Conservation (phyloP, 2,888 invertebrate genomes). For the Hylaea fasciaria region DNA sequence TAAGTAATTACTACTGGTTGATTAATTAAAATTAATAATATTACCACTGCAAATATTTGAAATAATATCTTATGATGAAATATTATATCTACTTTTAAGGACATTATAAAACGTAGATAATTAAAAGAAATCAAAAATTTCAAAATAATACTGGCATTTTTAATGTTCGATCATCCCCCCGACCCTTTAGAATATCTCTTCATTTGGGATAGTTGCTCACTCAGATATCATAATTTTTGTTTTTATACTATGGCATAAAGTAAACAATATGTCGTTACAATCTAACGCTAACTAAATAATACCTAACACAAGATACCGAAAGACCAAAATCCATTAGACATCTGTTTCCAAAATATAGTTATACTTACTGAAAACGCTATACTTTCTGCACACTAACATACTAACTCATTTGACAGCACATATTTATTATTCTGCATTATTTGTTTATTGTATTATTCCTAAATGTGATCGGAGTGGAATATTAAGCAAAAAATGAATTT, state of each 20-base stretch:
- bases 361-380: constrained; percentile 15
- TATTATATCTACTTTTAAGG: constrained; percentile 85
- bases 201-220: constrained; percentile 17
- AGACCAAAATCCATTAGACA: constrained; percentile 21
- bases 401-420: neutral
- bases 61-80: constrained; percentile 86
- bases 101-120: constrained; percentile 86
- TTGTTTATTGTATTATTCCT: neutral
- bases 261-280: constrained; percentile 63
- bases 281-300: constrained; percentile 66
- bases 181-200: constrained; percentile 55
- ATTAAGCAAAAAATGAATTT: neutral
- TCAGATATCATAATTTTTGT: constrained; percentile 79
- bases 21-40: constrained; percentile 82
- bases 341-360: constrained; percentile 18
- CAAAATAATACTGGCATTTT: constrained; percentile 83
- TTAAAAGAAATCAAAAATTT: constrained; percentile 86
- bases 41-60: constrained; percentile 86
- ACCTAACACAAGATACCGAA: constrained; percentile 36
- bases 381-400: constrained; percentile 4
- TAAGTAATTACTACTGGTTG: constrained; percentile 84
- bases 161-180: constrained; percentile 67
- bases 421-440: constrained; percentile 5
- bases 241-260: constrained; percentile 67
- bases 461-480: neutral